A percentile compares a stretch with the other conserved stretches of the same genome.
These are phyloP conservation scores for Phrynocephalus forsythii DNA, from an alignment of 2,797 vertebrate genomes.

Conservation along the genomic window DNA sequence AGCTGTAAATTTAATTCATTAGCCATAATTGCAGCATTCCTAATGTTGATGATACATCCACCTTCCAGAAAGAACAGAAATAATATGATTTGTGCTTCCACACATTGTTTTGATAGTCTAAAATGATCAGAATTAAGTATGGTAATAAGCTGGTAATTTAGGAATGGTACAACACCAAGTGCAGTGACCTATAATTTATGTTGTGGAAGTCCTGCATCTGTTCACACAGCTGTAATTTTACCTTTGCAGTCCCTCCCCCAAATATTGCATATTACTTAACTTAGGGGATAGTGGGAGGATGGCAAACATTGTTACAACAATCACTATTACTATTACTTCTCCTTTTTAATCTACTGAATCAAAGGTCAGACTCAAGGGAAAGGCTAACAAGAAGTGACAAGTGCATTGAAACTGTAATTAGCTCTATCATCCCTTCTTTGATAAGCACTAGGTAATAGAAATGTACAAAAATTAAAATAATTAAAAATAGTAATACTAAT, in stretches of 20 bases:
- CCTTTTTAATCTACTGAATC: conserved; percentile 37
- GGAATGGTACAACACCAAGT: conserved; percentile 66
- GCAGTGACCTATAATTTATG: conserved; percentile 66
- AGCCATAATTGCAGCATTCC: conserved; percentile 38
- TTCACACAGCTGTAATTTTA: conserved; percentile 66
- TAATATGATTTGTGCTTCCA: conserved; percentile 60
- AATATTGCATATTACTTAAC: conserved; percentile 53
- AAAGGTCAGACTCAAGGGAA: conserved; percentile 55
- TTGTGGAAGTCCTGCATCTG: conserved; percentile 62
- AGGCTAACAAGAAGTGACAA: conserved; percentile 45
- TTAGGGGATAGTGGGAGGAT: conserved; percentile 33
- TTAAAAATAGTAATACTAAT: conserved; percentile 27
- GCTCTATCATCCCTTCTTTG: conserved; percentile 35
- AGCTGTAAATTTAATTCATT: conserved; percentile 55
- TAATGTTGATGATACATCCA: conserved; percentile 40
- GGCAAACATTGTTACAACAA: conserved; percentile 12
- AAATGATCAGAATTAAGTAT: conserved; percentile 72
- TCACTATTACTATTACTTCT: conserved; percentile 33
- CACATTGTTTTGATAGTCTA: conserved; percentile 62
- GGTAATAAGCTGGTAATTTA: conserved; percentile 70
- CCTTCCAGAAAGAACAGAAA: conserved; percentile 65
- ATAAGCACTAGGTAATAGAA: conserved; percentile 50
- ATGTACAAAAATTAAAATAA: conserved; percentile 33
- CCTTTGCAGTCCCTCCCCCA: conserved; percentile 50
- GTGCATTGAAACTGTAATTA: conserved; percentile 58